These are phyloP conservation scores for Heterodera filipjevi DNA, from an alignment of 2,888 invertebrate genomes.

Conservation along the genomic window DNA sequence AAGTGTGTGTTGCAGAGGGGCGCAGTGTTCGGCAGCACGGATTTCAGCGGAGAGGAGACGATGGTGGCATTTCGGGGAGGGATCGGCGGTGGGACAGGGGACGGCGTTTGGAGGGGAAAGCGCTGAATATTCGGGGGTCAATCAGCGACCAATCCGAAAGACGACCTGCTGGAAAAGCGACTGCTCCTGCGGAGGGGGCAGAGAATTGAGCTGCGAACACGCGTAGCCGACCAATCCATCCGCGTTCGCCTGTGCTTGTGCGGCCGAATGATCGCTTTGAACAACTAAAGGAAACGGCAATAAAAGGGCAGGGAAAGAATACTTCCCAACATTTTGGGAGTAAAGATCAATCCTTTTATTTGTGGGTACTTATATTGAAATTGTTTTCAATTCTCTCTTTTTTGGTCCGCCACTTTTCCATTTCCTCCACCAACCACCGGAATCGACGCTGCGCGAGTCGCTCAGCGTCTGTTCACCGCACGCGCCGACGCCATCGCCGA, in stretches of 20 bases:
- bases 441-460: constrained; percentile 55
- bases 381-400: background rate
- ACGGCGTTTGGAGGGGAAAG: constrained; percentile 19
- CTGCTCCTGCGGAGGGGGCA: constrained; percentile 11
- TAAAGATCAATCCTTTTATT: too few relatives aligned
- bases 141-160: background rate
- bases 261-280: constrained; percentile 62
- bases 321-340: background rate
- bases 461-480: constrained; percentile 21
- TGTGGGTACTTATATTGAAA: background rate
- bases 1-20: constrained; percentile 6
- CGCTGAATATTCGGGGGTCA: background rate
- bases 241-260: constrained; percentile 33
- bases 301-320: constrained; percentile 10
- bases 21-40: constrained; percentile 16
- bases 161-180: constrained; percentile 12
- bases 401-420: constrained; percentile 1
- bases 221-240: constrained; percentile 22
- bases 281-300: constrained; percentile 53
- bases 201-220: background rate
- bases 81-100: constrained; percentile 46
- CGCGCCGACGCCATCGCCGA: constrained; percentile 30
- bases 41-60: constrained; percentile 9
- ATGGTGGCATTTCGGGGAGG: constrained; percentile 43
- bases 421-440: constrained; percentile 45